Conservation (phyloP, 2,797 vertebrate species). For the Micropoecilia bifurca region DNA sequence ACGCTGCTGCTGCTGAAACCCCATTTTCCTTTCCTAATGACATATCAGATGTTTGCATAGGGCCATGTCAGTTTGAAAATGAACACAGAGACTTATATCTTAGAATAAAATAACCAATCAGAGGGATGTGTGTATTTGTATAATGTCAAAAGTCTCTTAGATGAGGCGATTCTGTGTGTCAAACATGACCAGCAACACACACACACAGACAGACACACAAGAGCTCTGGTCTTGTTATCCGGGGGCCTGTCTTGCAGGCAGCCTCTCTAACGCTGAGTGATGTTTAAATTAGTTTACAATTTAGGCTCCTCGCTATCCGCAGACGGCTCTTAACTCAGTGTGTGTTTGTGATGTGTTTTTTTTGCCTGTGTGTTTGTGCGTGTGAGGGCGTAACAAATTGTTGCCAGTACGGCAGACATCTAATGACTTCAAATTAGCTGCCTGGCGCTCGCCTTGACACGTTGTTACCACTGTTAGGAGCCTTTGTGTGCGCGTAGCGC, state of each 20-base stretch:
- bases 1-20: slow-evolving; percentile 61
- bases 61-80: slow-evolving; percentile 77
- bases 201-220: slow-evolving; percentile 69
- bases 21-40: slow-evolving; percentile 76
- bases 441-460: slow-evolving; percentile 95
- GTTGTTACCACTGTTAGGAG: slow-evolving; percentile 99
- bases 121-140: slow-evolving; percentile 52
- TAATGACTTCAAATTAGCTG: slow-evolving; percentile 99
- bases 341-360: slow-evolving; percentile 86
- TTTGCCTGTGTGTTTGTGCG: slow-evolving; percentile 70
- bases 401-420: slow-evolving; percentile 96
- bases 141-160: slow-evolving; percentile 64
- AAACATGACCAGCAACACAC: slow-evolving; percentile 64
- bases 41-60: slow-evolving; percentile 81
- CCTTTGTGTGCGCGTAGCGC: slow-evolving; percentile 46
- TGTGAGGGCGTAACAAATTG: slow-evolving; percentile 97
- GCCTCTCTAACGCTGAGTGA: slow-evolving; percentile 97
- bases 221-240: slow-evolving; percentile 90
- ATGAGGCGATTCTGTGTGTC: slow-evolving; percentile 68
- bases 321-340: slow-evolving; percentile 96
- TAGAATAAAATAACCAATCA: slow-evolving; percentile 72
- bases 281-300: slow-evolving; percentile 99
- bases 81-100: slow-evolving; percentile 45
- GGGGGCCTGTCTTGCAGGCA: slow-evolving; percentile 91
- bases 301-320: slow-evolving; percentile 95